phyloP scores from a whole-genome alignment of 2,797 vertebrate species.

The Lateolabrax maculatus region DNA sequence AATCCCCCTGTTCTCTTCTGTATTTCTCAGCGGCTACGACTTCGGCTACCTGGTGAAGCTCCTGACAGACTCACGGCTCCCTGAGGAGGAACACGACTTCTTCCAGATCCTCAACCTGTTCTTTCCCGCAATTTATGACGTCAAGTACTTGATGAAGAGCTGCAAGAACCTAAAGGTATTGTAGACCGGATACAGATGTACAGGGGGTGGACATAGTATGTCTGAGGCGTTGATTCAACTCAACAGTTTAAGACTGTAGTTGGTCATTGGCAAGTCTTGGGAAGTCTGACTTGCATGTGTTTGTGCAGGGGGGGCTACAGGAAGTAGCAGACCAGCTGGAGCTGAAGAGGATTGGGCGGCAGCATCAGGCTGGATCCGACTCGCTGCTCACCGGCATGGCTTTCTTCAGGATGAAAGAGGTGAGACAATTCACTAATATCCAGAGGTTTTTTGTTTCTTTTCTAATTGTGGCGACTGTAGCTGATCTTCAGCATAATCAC shows the following conservation, averaged over 20 bases:
- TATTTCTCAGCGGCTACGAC: constrained; percentile 92
- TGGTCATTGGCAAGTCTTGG: not conserved
- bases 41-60: constrained; percentile 99
- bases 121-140: constrained; percentile 98
- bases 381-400: constrained; percentile 98
- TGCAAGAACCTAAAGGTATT: constrained; percentile 99
- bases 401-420: constrained; percentile 99
- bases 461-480: not conserved
- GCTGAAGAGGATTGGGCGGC: constrained; percentile 97
- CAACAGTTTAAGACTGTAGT: not conserved
- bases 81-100: constrained; percentile 98
- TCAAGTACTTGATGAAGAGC: constrained; percentile 99
- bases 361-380: constrained; percentile 98
- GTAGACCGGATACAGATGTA: not conserved
- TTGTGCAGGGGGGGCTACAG: constrained; percentile 93
- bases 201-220: too few relatives aligned
- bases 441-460: too few relatives aligned
- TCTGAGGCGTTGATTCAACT: not conserved
- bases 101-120: constrained; percentile 99
- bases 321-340: constrained; percentile 99
- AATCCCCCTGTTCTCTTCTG: not conserved
- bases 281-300: not conserved
- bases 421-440: constrained; percentile 55
- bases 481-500: not conserved
- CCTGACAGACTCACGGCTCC: constrained; percentile 94